phyloP scores from a whole-genome alignment of 2,888 invertebrate species.

The Gryllus longicercus region DNA sequence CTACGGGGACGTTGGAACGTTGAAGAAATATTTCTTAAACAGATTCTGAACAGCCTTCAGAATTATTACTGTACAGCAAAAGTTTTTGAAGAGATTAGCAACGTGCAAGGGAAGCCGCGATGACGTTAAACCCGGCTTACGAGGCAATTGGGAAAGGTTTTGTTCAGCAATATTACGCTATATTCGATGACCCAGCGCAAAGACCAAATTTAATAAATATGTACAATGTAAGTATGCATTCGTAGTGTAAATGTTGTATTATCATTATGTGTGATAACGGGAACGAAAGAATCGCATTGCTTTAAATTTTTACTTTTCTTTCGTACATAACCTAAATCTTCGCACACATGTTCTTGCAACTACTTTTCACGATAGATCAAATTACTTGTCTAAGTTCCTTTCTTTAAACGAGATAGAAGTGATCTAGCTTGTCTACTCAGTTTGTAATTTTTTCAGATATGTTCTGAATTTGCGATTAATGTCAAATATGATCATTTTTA shows the following conservation, averaged over 20 bases:
- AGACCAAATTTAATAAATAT: constrained; percentile 81
- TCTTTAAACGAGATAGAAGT: too few relatives aligned
- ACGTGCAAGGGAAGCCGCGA: constrained; percentile 42
- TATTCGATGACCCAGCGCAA: constrained; percentile 83
- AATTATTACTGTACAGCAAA: too few relatives aligned
- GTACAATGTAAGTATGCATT: constrained; percentile 75
- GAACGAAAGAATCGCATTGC: not conserved
- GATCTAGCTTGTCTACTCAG: too few relatives aligned
- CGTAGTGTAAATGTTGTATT: too few relatives aligned
- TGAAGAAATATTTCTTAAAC: too few relatives aligned
- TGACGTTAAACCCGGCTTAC: constrained; percentile 88
- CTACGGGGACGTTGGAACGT: too few relatives aligned
- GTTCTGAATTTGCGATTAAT: too few relatives aligned
- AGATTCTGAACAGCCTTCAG: too few relatives aligned
- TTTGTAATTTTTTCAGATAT: too few relatives aligned
- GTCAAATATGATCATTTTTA: not conserved
- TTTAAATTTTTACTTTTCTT: constrained; percentile 17
- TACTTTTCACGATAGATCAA: not conserved
- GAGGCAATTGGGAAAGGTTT: constrained; percentile 92
- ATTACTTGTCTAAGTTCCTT: too few relatives aligned
- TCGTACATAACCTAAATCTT: constrained; percentile 20
- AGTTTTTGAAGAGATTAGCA: too few relatives aligned
- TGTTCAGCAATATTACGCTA: constrained; percentile 87
- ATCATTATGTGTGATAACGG: too few relatives aligned
- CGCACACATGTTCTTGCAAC: not conserved